These are phyloP conservation scores for Solen grandis DNA, from an alignment of 1,140 invertebrate species.

Conservation along the genomic window DNA sequence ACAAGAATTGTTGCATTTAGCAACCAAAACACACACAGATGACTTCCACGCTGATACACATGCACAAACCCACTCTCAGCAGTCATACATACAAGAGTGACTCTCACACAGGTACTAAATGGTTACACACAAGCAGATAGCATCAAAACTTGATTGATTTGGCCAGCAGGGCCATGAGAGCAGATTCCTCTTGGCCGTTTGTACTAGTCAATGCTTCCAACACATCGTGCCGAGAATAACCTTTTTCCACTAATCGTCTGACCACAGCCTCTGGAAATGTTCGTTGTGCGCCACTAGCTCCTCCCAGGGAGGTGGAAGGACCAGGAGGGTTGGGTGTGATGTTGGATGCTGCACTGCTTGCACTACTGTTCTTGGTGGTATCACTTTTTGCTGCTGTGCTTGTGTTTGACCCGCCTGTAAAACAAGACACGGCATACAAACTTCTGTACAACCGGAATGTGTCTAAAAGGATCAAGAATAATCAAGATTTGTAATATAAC, in stretches of 20 bases:
- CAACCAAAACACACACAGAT: too few relatives aligned
- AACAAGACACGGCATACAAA: too few relatives aligned
- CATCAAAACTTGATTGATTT: constrained; percentile 69
- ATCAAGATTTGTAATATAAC: too few relatives aligned
- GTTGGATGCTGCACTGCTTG: neutral
- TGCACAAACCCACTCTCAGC: too few relatives aligned
- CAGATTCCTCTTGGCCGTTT: constrained; percentile 75
- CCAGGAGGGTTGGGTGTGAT: neutral
- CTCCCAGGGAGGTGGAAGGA: neutral
- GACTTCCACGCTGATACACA: too few relatives aligned
- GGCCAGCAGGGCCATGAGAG: constrained; percentile 75
- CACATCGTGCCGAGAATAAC: constrained; percentile 74
- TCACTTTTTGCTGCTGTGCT: constrained; percentile 16
- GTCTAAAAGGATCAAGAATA: too few relatives aligned
- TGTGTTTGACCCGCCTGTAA: constrained; percentile 44
- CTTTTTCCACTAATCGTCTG: constrained; percentile 66
- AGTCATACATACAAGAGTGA: too few relatives aligned
- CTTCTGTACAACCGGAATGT: too few relatives aligned
- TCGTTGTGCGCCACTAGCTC: constrained; percentile 19
- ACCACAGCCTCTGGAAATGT: constrained; percentile 73
- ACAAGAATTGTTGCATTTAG: too few relatives aligned
- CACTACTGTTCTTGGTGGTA: neutral
- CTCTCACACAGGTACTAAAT: too few relatives aligned
- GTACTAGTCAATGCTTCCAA: constrained; percentile 73
- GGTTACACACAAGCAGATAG: too few relatives aligned